phyloP scores from a whole-genome alignment of 2,797 vertebrate genomes.

The Cossypha caffra region DNA sequence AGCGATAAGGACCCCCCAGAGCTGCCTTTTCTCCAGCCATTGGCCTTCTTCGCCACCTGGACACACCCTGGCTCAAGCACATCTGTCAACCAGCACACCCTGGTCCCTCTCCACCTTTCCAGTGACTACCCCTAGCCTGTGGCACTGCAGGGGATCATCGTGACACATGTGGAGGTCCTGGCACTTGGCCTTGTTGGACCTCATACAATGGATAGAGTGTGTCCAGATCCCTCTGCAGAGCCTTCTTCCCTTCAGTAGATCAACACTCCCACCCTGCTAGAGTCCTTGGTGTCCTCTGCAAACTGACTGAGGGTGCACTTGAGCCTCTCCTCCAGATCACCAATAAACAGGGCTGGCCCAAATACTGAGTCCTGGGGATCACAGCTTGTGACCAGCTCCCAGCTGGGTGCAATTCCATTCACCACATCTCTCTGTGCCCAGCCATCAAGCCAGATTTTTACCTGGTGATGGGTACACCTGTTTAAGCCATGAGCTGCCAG shows the following conservation, averaged over 20 bases:
- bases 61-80: background rate
- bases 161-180: fast-evolving
- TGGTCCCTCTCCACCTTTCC: background rate
- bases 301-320: background rate
- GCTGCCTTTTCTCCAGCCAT: background rate
- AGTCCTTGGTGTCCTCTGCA: background rate
- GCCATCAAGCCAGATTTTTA: background rate
- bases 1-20: fast-evolving
- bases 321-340: background rate
- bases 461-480: background rate
- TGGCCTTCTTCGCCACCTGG: background rate
- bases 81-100: background rate
- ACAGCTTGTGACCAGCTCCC: background rate
- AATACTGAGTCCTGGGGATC: background rate
- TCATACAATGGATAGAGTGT: background rate
- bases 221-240: background rate
- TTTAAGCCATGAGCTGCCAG: background rate
- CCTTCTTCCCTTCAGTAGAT: background rate
- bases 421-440: background rate
- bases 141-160: background rate
- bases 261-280: background rate
- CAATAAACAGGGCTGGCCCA: background rate
- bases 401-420: background rate
- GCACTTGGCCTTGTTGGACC: background rate
- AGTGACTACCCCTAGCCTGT: fast-evolving